Evolutionary conservation across 2,888 invertebrate species (phyloP), one percentile per base, ranked within the genome.

Genomic region (Melolontha melolontha): DNA sequence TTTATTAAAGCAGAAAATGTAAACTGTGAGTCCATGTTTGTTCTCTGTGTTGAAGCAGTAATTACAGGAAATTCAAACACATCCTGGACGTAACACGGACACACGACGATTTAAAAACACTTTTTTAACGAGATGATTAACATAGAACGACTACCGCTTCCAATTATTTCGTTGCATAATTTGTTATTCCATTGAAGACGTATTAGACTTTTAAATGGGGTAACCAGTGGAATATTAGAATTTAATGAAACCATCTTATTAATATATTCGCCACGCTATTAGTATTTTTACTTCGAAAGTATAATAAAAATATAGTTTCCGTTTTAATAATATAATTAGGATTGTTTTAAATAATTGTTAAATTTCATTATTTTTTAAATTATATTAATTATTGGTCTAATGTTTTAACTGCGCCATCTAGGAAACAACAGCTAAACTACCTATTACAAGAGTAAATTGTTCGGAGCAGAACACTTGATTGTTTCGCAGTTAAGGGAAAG

Each of bases 321-420:
- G 22, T 22, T 22, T 22, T 22, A 22, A 22, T 22, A 22, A 22
- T 4, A 22, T 2, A 22, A 22, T 22, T 22, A 2, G 4, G 4
- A 22, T 22, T 4, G 22, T 22, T n/a, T n/a, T 22, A 4, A 22
- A 22, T 4, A 4, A 22, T 22, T 42, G 5, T 11, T 6, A 5
- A 11, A 42, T 42, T 42, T 11, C 6, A 1, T 42, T 11, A 12
- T 42, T 12, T 11, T 42, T 42, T 0, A 11, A 42, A 42, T 42
- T 11, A 12, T 5, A 42, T 14, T 5, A 5, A 11, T 42, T 14
- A 5, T n/a, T 14, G 14, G 10, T 17, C 7, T 22, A 12, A 22
- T 7, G 5, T 6, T n/a, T 7, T 42, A 27, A n/a, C 27, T 12
- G 39, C 66, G 66, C 66, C 66, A 54, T 49, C 66, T 66, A 16